Base-by-base conservation (phyloP, 2,797 vertebrate species). In the Cheirogaleus major region DNA sequence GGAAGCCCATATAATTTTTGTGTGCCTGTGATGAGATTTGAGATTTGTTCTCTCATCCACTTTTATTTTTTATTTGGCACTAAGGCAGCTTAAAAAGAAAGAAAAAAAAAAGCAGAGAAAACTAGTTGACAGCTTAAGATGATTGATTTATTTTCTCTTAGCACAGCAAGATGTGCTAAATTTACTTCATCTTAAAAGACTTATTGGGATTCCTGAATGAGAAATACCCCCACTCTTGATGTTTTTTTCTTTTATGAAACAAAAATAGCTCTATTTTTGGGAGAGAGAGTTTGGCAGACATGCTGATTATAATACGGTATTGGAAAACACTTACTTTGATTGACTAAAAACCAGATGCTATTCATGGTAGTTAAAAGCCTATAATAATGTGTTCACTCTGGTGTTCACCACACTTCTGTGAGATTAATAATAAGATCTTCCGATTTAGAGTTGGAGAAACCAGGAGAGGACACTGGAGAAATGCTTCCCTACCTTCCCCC, bases 241-340 rank as follows among this genome's bases (percentile, higher is more conserved):
- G 82, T 73, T 93, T 86, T 79, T 79, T 93, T 70, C 48, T 43
- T 95, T 97, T 81, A 78, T 86, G 70, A 93, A 94, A 93, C 72
- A 96, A 96, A 97, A 97, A 94, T 89, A 96, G 75, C 91, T 97
- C 38, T 83, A 48, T 95, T 91, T 96, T 78, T 76, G 45, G 82
- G 86, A 84, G 73, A 93, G 75, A 75, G 78, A 84, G 32, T 65
- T 95, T 95, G 96, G 95, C 96, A 97, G 86, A n/a, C 80, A 8
- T 20, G 27, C 67, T 92, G 93, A 93, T 95, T 91, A 87, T 90
- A 82, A 75, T 78, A 87, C 86, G 79, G 6, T 89, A 91, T 93
- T 94, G 89, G 89, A 97, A 95, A 97, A 79, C 82, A 75, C 20
- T 94, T 72, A 89, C 85, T 91, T 88, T 91, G 87, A 96, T 92